Percentiles rank a stretch among this genome's conserved stretches.
Evolutionary conservation across 2,888 invertebrate species (phyloP).

Genomic region (Phengaris alcon): DNA sequence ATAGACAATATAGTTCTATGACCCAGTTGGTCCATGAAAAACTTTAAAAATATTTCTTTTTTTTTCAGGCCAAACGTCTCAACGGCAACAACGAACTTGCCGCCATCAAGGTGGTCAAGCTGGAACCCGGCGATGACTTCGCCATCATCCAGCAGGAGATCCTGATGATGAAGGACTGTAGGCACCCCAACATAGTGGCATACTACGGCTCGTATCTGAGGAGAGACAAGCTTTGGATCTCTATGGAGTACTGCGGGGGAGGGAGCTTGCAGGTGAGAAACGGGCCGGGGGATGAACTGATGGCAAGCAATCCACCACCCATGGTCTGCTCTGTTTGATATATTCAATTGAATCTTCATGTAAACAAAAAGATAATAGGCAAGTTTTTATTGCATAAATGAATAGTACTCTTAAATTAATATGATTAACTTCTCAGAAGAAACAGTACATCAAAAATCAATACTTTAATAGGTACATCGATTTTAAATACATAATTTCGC

Average conservation of each 20-base stretch:
- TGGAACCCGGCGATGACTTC: conserved; percentile 99
- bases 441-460: too few species aligned
- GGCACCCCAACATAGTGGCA: conserved; percentile 98
- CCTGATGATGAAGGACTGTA: conserved; percentile 98
- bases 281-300: background rate
- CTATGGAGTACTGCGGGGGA: conserved; percentile 99
- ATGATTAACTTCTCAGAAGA: too few species aligned
- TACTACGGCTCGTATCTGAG: conserved; percentile 98
- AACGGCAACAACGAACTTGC: conserved; percentile 93
- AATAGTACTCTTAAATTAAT: too few species aligned
- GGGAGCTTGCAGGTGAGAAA: conserved; percentile 86
- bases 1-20: too few species aligned
- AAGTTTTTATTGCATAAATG: too few species aligned
- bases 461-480: too few species aligned
- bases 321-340: too few species aligned
- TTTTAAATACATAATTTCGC: too few species aligned
- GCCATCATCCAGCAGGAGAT: conserved; percentile 99
- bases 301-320: too few species aligned
- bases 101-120: conserved; percentile 99
- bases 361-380: too few species aligned
- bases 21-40: background rate
- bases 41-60: background rate
- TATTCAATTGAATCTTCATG: too few species aligned
- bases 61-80: conserved; percentile 91
- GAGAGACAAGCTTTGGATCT: conserved; percentile 98